Evolutionary conservation across 2,888 invertebrate species (phyloP), one percentile per base, ranked within the genome.

Genomic region (Drosophila pegasa): DNA sequence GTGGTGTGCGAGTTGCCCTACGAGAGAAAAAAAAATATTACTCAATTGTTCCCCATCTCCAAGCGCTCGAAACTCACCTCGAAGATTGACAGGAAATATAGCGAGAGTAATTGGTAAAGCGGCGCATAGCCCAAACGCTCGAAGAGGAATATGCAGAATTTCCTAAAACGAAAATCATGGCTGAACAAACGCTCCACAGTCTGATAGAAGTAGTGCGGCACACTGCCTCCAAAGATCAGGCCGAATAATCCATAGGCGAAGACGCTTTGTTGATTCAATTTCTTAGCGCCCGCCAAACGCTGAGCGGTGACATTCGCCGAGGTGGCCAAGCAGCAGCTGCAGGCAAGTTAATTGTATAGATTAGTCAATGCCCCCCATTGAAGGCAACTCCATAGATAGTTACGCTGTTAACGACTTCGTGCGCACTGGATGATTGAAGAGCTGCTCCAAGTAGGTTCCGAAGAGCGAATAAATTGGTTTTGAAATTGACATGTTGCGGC

Each of bases 341-440:
- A 94, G 92, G 75, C 43, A 38, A 33, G 12, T 6, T 7, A 45
- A 29, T 27, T 16, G 5, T 9, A n/a, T 29, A 22, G 3, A 55
- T 16, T 29, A 22, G 7, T 2, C 20, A 12, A 6, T 20, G n/a
- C n/a, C n/a, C n/a, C 2, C 43, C 8, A 25, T 6, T 2, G 10
- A 22, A 37, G 1, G 8, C 35, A 18, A 3, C 8, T 12, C 14
- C 14, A 35, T 10, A 9, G 9, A 6, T 18, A 52, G 69, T 93
- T 93, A 96, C 97, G 96, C 96, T 64, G 96, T 96, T 56, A 97
- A 92, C 37, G 96, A 95, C 93, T 96, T 96, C 1, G 97, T 97
- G 90, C 94, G 94, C 57, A 97, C 93, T 0, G 97, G 97, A 92
- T 95, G 94, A 69, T 94, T 94, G 90, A 96, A 96, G 51, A 97